Evolutionary conservation across 2,113 vertebrate genomes (phyloP).

Genomic region (Petaurus breviceps): DNA sequence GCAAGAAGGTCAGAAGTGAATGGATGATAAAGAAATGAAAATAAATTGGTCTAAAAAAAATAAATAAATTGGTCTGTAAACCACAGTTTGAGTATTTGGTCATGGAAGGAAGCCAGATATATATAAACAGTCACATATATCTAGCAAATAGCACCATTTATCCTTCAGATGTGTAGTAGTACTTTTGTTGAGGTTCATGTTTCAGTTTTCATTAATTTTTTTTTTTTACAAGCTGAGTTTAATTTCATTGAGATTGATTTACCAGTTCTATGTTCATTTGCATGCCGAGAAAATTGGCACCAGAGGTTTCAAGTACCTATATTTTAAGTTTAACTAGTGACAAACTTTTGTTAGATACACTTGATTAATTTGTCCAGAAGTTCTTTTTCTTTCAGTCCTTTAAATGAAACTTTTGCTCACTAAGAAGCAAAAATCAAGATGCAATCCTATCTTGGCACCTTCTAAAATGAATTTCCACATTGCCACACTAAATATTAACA

Average conservation of each 20-base stretch:
- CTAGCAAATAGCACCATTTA: neutral
- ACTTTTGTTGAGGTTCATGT: neutral
- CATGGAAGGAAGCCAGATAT: neutral
- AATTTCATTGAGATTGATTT: neutral
- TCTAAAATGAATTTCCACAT: slow-evolving; percentile 15
- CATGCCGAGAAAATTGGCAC: slow-evolving; percentile 13
- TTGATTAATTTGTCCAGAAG: slow-evolving; percentile 14
- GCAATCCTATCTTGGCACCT: neutral
- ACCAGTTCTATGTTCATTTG: slow-evolving; percentile 2
- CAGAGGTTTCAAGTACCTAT: neutral
- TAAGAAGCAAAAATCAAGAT: neutral
- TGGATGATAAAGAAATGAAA: neutral
- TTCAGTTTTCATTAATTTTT: neutral
- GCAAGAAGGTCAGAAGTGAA: neutral
- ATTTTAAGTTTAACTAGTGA: slow-evolving; percentile 8
- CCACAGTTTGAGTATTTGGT: neutral
- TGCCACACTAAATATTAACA: slow-evolving; percentile 4
- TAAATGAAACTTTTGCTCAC: neutral
- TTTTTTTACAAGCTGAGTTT: neutral
- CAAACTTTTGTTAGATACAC: neutral
- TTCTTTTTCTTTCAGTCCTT: neutral
- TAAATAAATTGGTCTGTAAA: neutral
- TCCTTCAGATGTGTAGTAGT: neutral
- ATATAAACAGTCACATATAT: neutral
- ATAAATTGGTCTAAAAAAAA: neutral